Conservation (phyloP, 1,140 invertebrate genomes). For the Ceratoteleas bidentatus region DNA sequence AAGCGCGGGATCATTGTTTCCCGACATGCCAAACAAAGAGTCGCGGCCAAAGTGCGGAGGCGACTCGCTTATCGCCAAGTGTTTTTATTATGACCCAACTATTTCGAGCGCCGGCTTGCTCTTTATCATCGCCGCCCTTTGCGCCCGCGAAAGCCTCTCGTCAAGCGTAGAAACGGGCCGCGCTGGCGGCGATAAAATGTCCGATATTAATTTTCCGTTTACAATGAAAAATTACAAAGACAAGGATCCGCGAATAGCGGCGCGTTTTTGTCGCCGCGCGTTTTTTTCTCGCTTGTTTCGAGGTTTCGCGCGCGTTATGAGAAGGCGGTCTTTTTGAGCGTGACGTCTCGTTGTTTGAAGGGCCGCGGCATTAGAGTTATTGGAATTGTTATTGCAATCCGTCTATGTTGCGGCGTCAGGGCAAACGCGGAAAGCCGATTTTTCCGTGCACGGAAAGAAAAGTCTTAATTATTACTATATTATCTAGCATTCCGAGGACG, state of each 20-base stretch:
- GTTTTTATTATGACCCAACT: conserved; percentile 64
- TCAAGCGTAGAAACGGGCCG: conserved; percentile 23
- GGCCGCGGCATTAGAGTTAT: conserved; percentile 14
- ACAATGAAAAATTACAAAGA: conserved; percentile 28
- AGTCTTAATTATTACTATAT: no score
- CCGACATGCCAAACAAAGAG: conserved; percentile 50
- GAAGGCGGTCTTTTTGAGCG: conserved; percentile 9
- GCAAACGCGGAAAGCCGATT: conserved; percentile 11
- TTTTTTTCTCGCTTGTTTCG: conserved; percentile 3
- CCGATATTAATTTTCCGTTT: conserved; percentile 54
- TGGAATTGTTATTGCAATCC: conserved; percentile 26
- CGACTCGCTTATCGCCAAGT: conserved; percentile 53
- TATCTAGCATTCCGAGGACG: no score
- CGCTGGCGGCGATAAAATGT: conserved; percentile 47
- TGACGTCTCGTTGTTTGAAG: neutral
- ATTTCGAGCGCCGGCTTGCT: conserved; percentile 31
- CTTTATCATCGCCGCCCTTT: conserved; percentile 43
- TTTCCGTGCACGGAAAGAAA: no score
- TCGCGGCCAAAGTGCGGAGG: conserved; percentile 24
- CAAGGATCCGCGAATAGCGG: conserved; percentile 24
- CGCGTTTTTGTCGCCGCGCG: neutral
- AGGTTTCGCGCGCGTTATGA: conserved; percentile 11
- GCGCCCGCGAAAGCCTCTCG: conserved; percentile 34
- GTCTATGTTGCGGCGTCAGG: neutral
- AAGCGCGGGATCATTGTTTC: conserved; percentile 66